Evolutionary conservation across 2,797 vertebrate genomes (phyloP), one percentile per base, ranked within the genome.

Genomic region (Myotis planiceps): DNA sequence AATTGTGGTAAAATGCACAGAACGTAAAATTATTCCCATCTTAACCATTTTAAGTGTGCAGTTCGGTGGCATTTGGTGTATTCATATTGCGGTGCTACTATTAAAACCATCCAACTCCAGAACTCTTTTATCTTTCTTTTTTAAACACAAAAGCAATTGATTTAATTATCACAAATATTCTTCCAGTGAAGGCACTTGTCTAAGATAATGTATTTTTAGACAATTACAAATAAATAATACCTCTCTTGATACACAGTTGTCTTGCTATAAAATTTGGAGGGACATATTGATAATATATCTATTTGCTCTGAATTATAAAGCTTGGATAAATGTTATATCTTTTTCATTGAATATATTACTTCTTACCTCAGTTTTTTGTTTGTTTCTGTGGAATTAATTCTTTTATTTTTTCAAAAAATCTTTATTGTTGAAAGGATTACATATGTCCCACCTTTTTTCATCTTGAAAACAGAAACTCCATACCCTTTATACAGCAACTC

Each of bases 111-210:
- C 53, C 21, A 75, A 39, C 34, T 84, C 68, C 29, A 71, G 45
- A 71, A 75, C 25, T 18, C 39, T 25, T 85, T 82, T 51, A 21
- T 71, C 21, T 63, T 75, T 58, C 23, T 58, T 29, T 60, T 60
- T 29, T 29, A 91, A 95, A 45, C 25, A 82, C n/a, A 88, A 81
- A 96, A 88, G 21, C 69, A 69, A 60, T 83, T 53, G 55, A 71
- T 87, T 93, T 53, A 65, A 74, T 9, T 68, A 45, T 86, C 18
- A 69, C 32, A 27, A 60, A 66, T 72, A 81, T 47, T 83, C 23
- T 72, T 86, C 9, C 79, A 78, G 2, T 71, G 94, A 63, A 82
- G 37, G n/a, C 27, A 65, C 2, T 93, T 90, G 5, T 37, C 69
- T 78, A 66, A 81, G 9, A 74, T 63, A 94, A 53, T 27, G 37